A percentile compares a stretch with the other conserved stretches of the same genome.
These are phyloP conservation scores for Theristicus caerulescens DNA, from an alignment of 2,113 vertebrate genomes.

Conservation along the genomic window DNA sequence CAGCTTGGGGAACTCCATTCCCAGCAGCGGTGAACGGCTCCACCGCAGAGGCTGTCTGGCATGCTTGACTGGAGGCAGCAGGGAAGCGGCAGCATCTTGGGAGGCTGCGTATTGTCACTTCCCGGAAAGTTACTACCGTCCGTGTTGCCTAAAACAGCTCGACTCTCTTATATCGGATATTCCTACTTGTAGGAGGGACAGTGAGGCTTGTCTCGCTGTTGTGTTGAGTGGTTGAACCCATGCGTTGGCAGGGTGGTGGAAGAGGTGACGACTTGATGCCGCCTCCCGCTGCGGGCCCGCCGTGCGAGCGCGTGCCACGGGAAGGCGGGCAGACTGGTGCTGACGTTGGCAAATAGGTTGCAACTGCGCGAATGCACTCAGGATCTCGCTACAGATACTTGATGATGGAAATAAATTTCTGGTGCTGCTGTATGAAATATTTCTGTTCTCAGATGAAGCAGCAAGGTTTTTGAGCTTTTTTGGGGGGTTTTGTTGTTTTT, in stretches of 20 bases:
- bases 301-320: background rate
- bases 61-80: background rate
- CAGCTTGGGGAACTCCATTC: background rate
- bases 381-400: fast-evolving
- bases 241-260: background rate
- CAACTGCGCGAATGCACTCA: background rate
- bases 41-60: background rate
- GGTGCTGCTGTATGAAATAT: background rate
- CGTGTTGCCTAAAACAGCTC: background rate
- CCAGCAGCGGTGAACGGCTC: background rate
- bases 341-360: background rate
- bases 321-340: background rate
- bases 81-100: background rate
- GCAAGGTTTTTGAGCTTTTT: background rate
- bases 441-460: background rate
- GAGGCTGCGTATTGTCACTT: background rate
- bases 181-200: background rate
- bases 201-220: background rate
- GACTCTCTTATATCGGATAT: background rate
- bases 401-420: background rate
- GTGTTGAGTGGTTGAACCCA: background rate
- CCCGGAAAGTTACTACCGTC: background rate
- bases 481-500: background rate
- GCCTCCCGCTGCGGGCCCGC: background rate
- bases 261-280: background rate